Evolutionary conservation across 2,113 vertebrate species (phyloP).

Genomic region (Cheilinus undulatus): DNA sequence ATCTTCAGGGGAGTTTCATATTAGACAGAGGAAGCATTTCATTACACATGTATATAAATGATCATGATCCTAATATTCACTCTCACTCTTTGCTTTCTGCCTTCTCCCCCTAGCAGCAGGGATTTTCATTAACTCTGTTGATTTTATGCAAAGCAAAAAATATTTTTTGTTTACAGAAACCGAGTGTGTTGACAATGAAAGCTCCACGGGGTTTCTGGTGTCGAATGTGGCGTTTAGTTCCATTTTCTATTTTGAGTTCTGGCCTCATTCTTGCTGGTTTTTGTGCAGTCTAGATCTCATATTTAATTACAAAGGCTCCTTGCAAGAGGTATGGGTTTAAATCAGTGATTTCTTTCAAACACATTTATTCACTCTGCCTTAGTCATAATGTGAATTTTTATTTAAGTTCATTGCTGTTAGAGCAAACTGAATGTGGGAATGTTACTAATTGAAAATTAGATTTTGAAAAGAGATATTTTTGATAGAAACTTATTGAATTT

Average conservation of each 20-base stretch:
- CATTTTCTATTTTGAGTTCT: constrained; percentile 2
- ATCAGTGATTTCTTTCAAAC: neutral
- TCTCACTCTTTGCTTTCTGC: neutral
- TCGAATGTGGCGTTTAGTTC: neutral
- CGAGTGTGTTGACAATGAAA: constrained; percentile 7
- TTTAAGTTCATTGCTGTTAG: neutral
- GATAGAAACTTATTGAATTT: no score
- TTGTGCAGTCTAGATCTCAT: constrained; percentile 4
- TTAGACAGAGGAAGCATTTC: constrained; percentile 15
- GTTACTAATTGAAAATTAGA: no score
- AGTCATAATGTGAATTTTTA: neutral
- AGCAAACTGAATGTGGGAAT: neutral
- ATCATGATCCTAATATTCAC: constrained; percentile 10
- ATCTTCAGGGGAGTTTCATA: constrained; percentile 11
- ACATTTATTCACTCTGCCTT: constrained; percentile 12
- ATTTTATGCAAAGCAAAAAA: neutral
- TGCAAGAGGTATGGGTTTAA: constrained; percentile 14
- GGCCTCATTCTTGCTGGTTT: constrained; percentile 10
- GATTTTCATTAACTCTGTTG: neutral
- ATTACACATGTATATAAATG: constrained; percentile 19
- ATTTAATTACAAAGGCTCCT: neutral
- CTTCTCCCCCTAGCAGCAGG: neutral
- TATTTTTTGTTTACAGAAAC: constrained; percentile 3
- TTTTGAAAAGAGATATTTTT: no score
- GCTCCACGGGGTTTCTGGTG: neutral